These are phyloP conservation scores for Limnothrissa miodon DNA, from an alignment of 2,113 vertebrate genomes.

Conservation along the genomic window DNA sequence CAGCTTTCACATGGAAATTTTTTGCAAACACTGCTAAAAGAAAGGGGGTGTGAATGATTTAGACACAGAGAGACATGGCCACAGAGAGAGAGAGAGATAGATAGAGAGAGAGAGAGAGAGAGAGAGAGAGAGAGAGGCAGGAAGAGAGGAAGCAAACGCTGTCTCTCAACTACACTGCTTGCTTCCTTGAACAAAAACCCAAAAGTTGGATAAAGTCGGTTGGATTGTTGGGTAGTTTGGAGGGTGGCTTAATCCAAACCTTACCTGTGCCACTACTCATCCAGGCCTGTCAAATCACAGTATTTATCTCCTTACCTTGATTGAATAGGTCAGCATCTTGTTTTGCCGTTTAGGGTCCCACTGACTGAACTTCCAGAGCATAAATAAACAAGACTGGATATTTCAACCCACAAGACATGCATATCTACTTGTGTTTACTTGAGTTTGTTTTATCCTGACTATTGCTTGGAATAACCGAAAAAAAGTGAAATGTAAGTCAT, in stretches of 20 bases:
- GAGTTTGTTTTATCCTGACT: not conserved
- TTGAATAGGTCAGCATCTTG: not conserved
- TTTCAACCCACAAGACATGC: not conserved
- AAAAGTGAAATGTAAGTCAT: not conserved
- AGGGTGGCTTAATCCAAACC: not conserved
- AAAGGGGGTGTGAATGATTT: conserved; percentile 84
- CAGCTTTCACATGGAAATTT: conserved; percentile 99
- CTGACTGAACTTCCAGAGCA: not conserved
- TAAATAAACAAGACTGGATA: not conserved
- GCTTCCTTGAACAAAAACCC: not conserved
- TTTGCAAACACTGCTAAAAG: conserved; percentile 99
- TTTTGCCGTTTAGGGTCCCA: not conserved
- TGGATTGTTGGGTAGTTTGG: not conserved
- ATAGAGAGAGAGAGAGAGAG: too few relatives aligned
- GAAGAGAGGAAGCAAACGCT: not conserved
- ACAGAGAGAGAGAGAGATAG: not conserved
- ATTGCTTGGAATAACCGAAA: not conserved
- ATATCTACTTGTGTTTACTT: not conserved
- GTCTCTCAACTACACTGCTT: not conserved
- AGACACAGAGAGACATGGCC: conserved; percentile 69
- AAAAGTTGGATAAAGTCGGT: not conserved
- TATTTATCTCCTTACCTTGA: not conserved
- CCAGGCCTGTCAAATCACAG: not conserved
- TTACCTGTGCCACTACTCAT: not conserved
- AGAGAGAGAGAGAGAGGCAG: not conserved